phyloP scores from a whole-genome alignment of 1,140 invertebrate genomes.

The Neodiprion virginianus region DNA sequence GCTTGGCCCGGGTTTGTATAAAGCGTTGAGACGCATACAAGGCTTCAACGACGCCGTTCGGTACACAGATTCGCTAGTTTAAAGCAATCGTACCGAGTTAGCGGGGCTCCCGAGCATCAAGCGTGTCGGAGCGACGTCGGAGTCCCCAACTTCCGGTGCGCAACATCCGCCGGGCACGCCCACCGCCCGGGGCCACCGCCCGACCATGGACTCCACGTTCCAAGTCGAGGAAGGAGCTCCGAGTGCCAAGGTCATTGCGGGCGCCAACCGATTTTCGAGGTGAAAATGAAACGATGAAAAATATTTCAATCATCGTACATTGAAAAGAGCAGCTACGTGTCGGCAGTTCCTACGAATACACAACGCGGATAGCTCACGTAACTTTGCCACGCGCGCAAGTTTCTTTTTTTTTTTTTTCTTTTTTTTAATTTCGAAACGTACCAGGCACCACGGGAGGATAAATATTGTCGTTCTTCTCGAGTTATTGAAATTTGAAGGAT shows the following conservation, averaged over 20 bases:
- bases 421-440: no score
- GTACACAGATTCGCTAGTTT: not conserved
- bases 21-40: no score
- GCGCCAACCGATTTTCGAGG: constrained; percentile 9
- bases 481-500: no score
- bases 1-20: no score
- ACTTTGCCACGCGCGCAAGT: no score
- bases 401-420: no score
- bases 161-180: constrained; percentile 60
- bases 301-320: constrained; percentile 38
- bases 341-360: constrained; percentile 33
- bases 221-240: not conserved
- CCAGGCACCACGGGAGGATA: no score
- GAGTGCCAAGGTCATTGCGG: not conserved
- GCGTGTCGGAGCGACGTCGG: constrained; percentile 55
- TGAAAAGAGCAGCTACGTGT: constrained; percentile 34
- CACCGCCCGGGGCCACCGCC: constrained; percentile 54
- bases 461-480: no score
- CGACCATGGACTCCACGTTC: constrained; percentile 39
- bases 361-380: not conserved
- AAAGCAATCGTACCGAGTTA: constrained; percentile 31
- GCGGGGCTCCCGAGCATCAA: constrained; percentile 49
- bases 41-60: no score
- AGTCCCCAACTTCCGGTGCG: constrained; percentile 60
- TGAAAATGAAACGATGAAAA: constrained; percentile 35